A percentile compares a stretch with the other conserved stretches of the same genome.
phyloP scores from a whole-genome alignment of 2,113 vertebrate species.

The Ptilonorhynchus violaceus region DNA sequence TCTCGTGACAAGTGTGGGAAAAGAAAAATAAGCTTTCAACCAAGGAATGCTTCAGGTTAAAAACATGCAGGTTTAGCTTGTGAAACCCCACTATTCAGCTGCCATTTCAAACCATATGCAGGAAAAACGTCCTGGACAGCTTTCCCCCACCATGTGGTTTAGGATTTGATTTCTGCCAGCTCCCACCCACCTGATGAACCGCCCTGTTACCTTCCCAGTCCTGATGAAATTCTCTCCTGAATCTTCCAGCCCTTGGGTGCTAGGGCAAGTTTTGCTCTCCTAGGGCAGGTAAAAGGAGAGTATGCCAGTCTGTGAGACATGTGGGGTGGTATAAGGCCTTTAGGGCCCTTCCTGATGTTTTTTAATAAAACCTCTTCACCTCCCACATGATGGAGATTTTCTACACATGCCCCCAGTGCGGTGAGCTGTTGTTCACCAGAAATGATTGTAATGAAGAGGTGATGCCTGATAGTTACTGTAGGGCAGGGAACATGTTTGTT shows the following conservation, averaged over 20 bases:
- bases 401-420: neutral
- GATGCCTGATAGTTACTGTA: neutral
- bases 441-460: neutral
- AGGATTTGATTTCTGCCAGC: neutral
- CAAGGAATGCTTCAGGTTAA: neutral
- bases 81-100: neutral
- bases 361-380: neutral
- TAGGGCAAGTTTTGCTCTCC: neutral
- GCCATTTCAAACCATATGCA: neutral
- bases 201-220: neutral
- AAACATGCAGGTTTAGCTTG: neutral
- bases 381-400: rapidly evolving
- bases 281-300: neutral
- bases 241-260: neutral
- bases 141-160: neutral
- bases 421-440: neutral
- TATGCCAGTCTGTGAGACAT: neutral
- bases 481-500: neutral
- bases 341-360: neutral
- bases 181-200: neutral
- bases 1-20: neutral
- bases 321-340: neutral
- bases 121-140: neutral
- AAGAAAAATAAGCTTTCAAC: neutral
- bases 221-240: neutral